Evolutionary conservation across 2,797 vertebrate species (phyloP).

Genomic region (Gallinago nigripennis): DNA sequence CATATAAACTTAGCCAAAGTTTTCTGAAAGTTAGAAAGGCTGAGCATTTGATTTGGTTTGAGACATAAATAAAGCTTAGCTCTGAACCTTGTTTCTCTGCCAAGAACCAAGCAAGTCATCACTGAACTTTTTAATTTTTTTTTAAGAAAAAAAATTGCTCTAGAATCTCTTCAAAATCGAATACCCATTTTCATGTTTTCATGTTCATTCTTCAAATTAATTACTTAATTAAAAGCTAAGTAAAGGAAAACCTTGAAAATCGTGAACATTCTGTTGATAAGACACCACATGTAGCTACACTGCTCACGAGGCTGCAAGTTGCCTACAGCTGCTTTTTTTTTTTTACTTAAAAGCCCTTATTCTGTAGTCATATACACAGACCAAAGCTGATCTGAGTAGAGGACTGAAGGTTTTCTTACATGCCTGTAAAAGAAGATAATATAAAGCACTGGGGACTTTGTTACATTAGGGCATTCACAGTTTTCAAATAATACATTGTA

Average conservation of each 20-base stretch:
- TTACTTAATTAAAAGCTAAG: background rate
- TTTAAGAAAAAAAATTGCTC: background rate
- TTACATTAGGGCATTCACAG: background rate
- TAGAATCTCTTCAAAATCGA: background rate
- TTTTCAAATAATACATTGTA: background rate
- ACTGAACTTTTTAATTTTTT: background rate
- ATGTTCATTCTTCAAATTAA: background rate
- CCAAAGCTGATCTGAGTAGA: background rate
- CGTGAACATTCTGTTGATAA: background rate
- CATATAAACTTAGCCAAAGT: background rate
- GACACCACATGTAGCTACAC: background rate
- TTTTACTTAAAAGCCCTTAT: background rate
- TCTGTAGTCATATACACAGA: background rate
- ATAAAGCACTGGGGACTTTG: background rate
- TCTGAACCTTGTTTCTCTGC: background rate
- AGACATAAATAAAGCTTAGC: background rate
- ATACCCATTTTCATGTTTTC: background rate
- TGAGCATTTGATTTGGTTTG: background rate
- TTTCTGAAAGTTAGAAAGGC: background rate
- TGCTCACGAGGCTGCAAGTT: background rate
- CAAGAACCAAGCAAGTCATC: background rate
- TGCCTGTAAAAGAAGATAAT: background rate
- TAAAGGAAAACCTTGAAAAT: background rate
- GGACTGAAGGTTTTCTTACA: background rate
- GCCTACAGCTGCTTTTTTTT: background rate